Conservation (phyloP, 64 coral and sea anemone species). For the Astreopora myriophthalma region DNA sequence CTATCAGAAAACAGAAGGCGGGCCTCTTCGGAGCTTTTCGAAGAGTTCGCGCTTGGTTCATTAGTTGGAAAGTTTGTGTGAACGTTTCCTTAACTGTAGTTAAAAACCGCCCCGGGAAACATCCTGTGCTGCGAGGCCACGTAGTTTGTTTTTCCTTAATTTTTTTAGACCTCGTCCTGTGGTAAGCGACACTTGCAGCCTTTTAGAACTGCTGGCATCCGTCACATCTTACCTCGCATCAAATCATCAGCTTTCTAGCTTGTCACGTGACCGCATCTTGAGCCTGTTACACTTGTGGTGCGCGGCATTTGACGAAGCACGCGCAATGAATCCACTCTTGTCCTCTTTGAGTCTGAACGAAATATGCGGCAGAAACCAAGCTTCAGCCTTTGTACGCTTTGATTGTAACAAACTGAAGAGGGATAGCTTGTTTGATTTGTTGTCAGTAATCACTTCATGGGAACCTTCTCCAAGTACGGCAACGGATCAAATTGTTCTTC, state of each 20-base stretch:
- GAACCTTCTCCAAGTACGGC: background rate
- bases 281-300: constrained; percentile 21
- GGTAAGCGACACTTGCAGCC: background rate
- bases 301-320: background rate
- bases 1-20: too few species aligned
- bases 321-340: background rate
- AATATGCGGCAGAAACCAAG: background rate
- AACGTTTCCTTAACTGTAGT: too few species aligned
- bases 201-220: constrained; percentile 7
- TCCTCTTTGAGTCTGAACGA: background rate
- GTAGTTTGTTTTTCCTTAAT: background rate
- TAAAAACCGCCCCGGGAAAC: too few species aligned
- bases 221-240: background rate
- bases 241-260: background rate
- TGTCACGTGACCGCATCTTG: background rate
- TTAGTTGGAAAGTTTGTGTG: too few species aligned
- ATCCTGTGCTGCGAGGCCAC: background rate
- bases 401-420: background rate
- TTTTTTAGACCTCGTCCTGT: background rate
- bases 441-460: background rate
- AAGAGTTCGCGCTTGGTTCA: too few species aligned
- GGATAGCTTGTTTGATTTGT: constrained; percentile 1
- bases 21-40: too few species aligned
- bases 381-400: background rate
- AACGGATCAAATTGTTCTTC: background rate